Percentiles rank a stretch among this genome's conserved stretches.
Conservation (phyloP, 53 echinoderm and acorn worm species). For the Hippasteria phrygiana region DNA sequence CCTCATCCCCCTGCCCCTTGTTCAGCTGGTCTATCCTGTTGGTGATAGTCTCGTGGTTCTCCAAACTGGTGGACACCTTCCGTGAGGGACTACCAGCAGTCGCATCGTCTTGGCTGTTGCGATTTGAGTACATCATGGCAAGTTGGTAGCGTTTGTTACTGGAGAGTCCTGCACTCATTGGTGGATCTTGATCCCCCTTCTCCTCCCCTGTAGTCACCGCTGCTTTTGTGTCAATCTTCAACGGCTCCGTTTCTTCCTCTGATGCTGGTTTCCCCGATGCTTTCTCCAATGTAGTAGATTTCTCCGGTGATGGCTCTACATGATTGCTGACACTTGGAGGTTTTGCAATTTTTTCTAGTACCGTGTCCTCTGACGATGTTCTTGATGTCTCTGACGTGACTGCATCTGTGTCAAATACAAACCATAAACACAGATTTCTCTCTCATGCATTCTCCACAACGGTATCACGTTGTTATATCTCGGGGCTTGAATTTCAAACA, state of each 20-base stretch:
- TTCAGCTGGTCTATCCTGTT: constrained; percentile 73
- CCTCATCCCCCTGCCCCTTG: constrained; percentile 58
- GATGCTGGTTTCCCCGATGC: constrained; percentile 3
- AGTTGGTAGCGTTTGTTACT: constrained; percentile 64
- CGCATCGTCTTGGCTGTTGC: constrained; percentile 29
- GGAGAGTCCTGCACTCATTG: constrained; percentile 64
- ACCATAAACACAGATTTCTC: neutral
- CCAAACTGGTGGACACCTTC: constrained; percentile 71
- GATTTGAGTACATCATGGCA: constrained; percentile 63
- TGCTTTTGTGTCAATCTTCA: constrained; percentile 42
- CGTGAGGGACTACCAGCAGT: constrained; percentile 32
- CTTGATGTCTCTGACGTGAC: constrained; percentile 29
- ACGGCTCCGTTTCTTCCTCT: neutral
- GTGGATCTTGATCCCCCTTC: constrained; percentile 30
- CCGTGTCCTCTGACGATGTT: constrained; percentile 17
- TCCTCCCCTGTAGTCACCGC: constrained; percentile 34
- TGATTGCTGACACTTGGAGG: constrained; percentile 35
- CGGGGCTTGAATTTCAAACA: no score
- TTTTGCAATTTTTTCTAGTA: constrained; percentile 12
- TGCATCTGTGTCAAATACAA: constrained; percentile 17
- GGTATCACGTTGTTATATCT: no score
- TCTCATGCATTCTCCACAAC: no score
- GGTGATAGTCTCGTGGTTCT: constrained; percentile 66
- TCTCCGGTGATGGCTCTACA: neutral
- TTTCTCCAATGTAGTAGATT: neutral